Base-by-base conservation (phyloP, 2,113 vertebrate species). In the Neomonachus schauinslandi region DNA sequence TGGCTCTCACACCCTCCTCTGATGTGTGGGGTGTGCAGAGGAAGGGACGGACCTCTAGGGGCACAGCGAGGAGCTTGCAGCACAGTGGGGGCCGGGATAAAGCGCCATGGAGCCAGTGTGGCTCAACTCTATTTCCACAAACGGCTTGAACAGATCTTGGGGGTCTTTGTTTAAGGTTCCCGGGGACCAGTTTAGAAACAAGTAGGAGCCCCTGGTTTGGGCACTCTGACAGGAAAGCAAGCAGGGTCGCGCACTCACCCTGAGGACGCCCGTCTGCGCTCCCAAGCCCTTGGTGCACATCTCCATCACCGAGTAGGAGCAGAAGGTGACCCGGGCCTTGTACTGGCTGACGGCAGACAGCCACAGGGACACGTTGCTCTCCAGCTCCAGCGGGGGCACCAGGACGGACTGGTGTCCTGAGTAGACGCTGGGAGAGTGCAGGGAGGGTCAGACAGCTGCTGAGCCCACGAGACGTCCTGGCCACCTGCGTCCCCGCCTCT, bases 261-360 rank as follows among this genome's bases (percentile, higher is more conserved):
- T 98, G 14, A 99, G 99, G 13, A 98, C 96, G 36, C 99, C 99
- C 0, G 99, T 99, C 98, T 99, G 99, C 0, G 99, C 98, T 0
- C 99, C 99, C 74, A 99, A 99, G 36, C 99, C 99, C 95, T 99
- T 99, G 98, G 99, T 99, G 98, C 99, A 99, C 99, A 99, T 99
- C 98, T 99, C 99, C 99, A 99, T 99, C 95, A 99, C 99, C 0
- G 99, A 99, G 96, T 99, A 99, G 0, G 99, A 99, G 97, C 99
- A 99, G 99, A 99, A 99, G 1, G 99, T 99, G 96, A 99, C 99
- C 0, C 99, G 99, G 19, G 99, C 99, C 98, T 99, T 99, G 98
- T 99, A 99, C 98, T 99, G 99, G 98, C 99, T 99, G 88, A 99
- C 99, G 0, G 99, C 99, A 0, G 99, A 99, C 51, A 99, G 98